Conservation (phyloP, 2,888 invertebrate species). For the Drosophila pegasa region DNA sequence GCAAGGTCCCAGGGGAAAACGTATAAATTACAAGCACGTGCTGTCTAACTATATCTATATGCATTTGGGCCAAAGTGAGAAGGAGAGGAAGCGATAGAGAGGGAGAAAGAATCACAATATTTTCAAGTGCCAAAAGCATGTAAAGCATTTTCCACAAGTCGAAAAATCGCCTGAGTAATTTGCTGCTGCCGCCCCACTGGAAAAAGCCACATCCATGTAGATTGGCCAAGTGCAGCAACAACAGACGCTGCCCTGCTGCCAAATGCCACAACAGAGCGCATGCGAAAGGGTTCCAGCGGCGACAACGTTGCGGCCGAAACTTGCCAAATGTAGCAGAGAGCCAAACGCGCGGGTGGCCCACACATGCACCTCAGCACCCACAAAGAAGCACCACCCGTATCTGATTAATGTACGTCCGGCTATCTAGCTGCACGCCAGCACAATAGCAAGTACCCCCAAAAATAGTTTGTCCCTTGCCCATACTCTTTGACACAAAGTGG, state of each 20-base stretch:
- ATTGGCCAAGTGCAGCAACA: conserved; percentile 40
- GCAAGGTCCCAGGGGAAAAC: conserved; percentile 24
- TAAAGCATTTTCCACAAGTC: conserved; percentile 41
- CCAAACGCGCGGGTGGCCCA: conserved; percentile 3
- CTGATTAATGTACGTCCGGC: conserved; percentile 41
- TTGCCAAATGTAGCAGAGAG: conserved; percentile 25
- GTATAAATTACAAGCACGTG: conserved; percentile 50
- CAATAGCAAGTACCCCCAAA: conserved; percentile 1
- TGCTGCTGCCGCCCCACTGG: conserved; percentile 25
- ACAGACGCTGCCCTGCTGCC: conserved; percentile 24
- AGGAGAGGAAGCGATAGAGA: neutral
- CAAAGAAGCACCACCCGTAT: conserved; percentile 14
- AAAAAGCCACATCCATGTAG: neutral
- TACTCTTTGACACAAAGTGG: neutral
- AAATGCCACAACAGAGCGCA: conserved; percentile 38
- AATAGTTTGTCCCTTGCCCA: neutral
- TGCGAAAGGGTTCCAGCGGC: conserved; percentile 21
- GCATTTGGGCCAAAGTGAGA: neutral
- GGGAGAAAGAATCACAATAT: conserved; percentile 27
- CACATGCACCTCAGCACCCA: neutral
- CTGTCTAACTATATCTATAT: conserved; percentile 3
- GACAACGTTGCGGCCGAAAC: conserved; percentile 52
- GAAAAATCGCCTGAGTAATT: conserved; percentile 34
- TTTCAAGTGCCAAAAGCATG: conserved; percentile 54
- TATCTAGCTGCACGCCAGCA: conserved; percentile 14